Conservation (phyloP, 2,888 invertebrate genomes). For the Lithosia quadra region DNA sequence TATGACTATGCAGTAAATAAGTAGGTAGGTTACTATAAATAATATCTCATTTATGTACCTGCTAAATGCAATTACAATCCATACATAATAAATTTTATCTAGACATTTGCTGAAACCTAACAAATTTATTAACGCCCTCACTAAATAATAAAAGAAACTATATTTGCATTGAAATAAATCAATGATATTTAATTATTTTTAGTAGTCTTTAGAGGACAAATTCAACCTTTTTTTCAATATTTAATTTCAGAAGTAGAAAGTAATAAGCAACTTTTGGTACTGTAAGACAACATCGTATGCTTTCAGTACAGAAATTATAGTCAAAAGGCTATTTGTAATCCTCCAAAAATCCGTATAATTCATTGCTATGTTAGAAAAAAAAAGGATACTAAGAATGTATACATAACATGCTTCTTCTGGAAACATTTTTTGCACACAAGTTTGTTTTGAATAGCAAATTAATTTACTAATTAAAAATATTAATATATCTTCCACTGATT, state of each 20-base stretch:
- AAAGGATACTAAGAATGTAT: neutral
- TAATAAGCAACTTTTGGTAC: no score
- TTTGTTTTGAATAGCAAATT: neutral
- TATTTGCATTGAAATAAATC: no score
- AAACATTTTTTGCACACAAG: neutral
- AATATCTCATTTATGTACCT: neutral
- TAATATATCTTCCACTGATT: neutral
- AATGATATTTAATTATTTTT: no score
- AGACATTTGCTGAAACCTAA: neutral
- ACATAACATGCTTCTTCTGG: no score
- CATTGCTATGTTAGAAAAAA: no score
- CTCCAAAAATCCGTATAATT: neutral
- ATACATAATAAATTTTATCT: neutral
- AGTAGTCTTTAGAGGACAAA: neutral
- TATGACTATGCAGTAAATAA: no score
- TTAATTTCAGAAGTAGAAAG: no score
- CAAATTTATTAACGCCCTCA: neutral
- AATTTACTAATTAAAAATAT: neutral
- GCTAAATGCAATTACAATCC: neutral
- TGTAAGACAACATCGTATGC: no score
- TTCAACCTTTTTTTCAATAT: no score
- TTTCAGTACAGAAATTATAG: no score
- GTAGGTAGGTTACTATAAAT: no score
- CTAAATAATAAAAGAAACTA: no score
- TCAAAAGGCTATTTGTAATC: neutral